Evolutionary conservation across 2,797 vertebrate genomes (phyloP).

Genomic region (Melanitta fusca): DNA sequence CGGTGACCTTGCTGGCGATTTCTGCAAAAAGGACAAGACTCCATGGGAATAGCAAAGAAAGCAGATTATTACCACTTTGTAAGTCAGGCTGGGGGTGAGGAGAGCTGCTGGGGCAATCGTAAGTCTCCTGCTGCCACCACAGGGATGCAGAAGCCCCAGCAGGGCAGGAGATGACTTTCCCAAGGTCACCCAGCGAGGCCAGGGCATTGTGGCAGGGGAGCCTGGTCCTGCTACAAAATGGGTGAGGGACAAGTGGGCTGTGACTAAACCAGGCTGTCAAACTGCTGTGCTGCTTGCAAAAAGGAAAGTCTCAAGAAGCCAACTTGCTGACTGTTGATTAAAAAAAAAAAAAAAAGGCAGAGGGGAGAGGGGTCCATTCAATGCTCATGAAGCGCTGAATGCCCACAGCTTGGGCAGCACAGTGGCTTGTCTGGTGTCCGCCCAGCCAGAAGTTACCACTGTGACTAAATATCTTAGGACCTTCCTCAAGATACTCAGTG

Average conservation of each 20-base stretch:
- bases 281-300: background rate
- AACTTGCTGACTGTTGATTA: background rate
- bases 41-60: conserved; percentile 19
- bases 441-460: background rate
- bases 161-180: background rate
- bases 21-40: conserved; percentile 16
- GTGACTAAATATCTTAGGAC: fast-evolving
- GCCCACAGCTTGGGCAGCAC: background rate
- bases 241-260: background rate
- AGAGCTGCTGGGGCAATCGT: background rate
- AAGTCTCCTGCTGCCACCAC: fast-evolving
- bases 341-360: background rate
- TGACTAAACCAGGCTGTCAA: background rate
- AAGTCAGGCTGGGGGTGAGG: background rate
- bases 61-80: background rate
- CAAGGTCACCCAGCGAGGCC: background rate
- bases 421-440: background rate
- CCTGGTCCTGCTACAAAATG: background rate
- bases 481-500: background rate
- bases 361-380: background rate
- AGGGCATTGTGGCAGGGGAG: background rate
- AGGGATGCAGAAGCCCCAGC: background rate
- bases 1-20: background rate
- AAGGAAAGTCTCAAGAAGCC: background rate
- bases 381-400: background rate